Percentiles rank a stretch among this genome's conserved stretches.
phyloP scores from a whole-genome alignment of 1,140 invertebrate genomes.

The Calephelis nemesis region DNA sequence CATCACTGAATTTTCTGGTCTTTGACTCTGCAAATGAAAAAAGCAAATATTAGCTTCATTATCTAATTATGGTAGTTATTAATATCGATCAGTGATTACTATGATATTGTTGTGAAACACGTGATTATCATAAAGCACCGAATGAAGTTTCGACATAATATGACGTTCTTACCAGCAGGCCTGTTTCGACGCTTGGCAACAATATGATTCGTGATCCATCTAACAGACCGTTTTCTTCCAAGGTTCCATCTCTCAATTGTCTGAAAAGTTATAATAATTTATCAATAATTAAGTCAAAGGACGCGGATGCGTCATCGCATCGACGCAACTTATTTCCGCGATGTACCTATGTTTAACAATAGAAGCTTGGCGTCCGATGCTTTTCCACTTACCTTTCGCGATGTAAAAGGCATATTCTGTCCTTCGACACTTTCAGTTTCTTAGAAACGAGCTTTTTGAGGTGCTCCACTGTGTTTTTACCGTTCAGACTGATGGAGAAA shows the following conservation, averaged over 20 bases:
- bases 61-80: constrained; percentile 40
- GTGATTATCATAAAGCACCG: constrained; percentile 60
- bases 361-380: constrained; percentile 69
- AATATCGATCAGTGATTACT: constrained; percentile 63
- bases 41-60: constrained; percentile 31
- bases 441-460: constrained; percentile 95
- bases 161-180: constrained; percentile 90
- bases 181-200: constrained; percentile 95
- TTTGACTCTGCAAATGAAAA: constrained; percentile 87
- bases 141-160: constrained; percentile 55
- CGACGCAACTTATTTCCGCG: constrained; percentile 77
- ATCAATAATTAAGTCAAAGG: constrained; percentile 63
- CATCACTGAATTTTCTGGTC: constrained; percentile 95
- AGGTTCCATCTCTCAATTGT: constrained; percentile 91
- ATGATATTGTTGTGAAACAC: constrained; percentile 66
- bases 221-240: constrained; percentile 91
- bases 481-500: constrained; percentile 89
- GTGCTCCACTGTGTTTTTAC: constrained; percentile 90
- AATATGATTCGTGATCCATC: constrained; percentile 93
- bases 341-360: constrained; percentile 74
- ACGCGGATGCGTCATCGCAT: constrained; percentile 77
- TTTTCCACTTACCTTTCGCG: constrained; percentile 89
- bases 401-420: constrained; percentile 94
- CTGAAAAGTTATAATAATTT: constrained; percentile 80
- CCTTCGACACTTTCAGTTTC: constrained; percentile 93